Evolutionary conservation across 2,888 invertebrate genomes (phyloP).

Genomic region (Temnothorax rugatulus): DNA sequence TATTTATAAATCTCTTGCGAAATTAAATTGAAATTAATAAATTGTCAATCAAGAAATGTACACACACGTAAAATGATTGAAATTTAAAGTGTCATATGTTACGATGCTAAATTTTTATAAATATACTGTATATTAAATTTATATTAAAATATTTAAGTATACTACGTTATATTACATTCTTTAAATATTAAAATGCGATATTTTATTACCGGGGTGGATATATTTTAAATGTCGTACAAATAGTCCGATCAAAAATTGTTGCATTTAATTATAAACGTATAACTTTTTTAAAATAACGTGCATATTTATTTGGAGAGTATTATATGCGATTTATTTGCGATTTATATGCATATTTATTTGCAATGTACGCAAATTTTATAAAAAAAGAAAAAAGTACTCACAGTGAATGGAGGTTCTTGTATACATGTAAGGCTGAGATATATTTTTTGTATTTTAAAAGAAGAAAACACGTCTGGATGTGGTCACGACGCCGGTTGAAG

Average conservation of each 20-base stretch:
- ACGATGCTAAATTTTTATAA: neutral
- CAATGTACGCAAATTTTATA: neutral
- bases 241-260: neutral
- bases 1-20: too few species aligned
- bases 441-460: neutral
- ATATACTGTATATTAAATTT: neutral
- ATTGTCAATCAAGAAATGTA: too few species aligned
- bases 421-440: neutral
- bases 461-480: constrained; percentile 21
- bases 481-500: neutral
- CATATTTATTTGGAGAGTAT: neutral
- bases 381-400: neutral
- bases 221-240: neutral
- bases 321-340: too few species aligned
- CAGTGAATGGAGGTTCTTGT: neutral
- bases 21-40: too few species aligned
- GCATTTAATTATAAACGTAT: neutral
- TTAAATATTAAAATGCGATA: neutral
- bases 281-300: neutral
- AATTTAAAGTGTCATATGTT: too few species aligned
- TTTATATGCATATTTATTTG: too few species aligned
- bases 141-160: neutral
- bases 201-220: neutral
- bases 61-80: too few species aligned
- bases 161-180: neutral